phyloP scores from a whole-genome alignment of 2,888 invertebrate species.

The Nudaria mundana region DNA sequence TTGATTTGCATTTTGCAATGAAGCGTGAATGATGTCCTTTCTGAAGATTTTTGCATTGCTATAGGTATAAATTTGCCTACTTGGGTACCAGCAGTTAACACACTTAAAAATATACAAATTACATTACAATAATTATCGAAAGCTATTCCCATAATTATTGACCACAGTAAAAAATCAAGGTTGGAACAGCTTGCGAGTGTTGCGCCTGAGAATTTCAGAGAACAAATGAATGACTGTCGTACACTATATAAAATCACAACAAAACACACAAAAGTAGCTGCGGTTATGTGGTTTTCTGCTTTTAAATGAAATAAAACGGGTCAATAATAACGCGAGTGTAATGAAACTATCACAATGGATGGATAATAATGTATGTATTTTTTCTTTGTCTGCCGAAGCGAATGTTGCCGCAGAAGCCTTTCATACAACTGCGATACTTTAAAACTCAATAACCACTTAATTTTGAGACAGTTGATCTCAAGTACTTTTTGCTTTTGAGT shows the following conservation, averaged over 20 bases:
- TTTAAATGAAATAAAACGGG: conserved; percentile 37
- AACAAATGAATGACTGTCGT: conserved; percentile 22
- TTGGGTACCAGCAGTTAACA: no score
- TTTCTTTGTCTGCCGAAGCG: conserved; percentile 25
- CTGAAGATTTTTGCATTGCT: no score
- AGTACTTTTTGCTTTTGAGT: no score
- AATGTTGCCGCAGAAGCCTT: conserved; percentile 21
- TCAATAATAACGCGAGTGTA: conserved; percentile 35
- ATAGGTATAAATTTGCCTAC: no score
- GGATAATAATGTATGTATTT: conserved; percentile 28
- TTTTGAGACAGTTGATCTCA: conserved; percentile 10
- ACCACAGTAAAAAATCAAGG: conserved; percentile 23
- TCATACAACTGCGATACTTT: conserved; percentile 17
- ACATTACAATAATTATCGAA: neutral
- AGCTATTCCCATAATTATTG: neutral
- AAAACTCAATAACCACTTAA: conserved; percentile 12
- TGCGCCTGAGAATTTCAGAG: conserved; percentile 26
- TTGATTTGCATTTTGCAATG: no score
- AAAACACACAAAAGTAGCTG: conserved; percentile 54
- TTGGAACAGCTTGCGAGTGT: conserved; percentile 30
- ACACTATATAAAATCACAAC: conserved; percentile 53
- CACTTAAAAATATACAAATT: no score
- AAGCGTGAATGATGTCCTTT: no score
- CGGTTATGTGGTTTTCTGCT: conserved; percentile 58
- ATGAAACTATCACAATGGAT: conserved; percentile 38